Base-by-base conservation (phyloP, 2,113 vertebrate species). In the Strix aluco region DNA sequence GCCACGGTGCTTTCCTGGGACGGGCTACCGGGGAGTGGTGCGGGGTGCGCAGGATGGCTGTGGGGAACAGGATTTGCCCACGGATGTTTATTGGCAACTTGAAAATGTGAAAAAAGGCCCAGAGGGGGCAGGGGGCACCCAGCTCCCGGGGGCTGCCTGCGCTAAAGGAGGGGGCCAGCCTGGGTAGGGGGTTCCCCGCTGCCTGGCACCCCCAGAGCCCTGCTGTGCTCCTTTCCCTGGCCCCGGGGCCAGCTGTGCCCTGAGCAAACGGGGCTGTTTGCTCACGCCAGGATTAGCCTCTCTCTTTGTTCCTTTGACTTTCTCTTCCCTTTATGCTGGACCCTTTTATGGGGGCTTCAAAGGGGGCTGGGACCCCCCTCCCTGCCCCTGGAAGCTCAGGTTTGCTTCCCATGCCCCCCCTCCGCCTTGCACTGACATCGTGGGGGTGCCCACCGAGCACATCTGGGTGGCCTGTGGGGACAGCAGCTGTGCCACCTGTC, bases 51-150 rank as follows among this genome's bases (percentile, higher is more conserved):
- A 9, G 25, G 79, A 82, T 4, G 15, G 44, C 44, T 30, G 9
- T 32, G 34, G 91, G 66, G 80, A 74, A 62, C 20, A 62, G 96
- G 98, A 97, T 98, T 98, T 98, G 97, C 96, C 97, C 97, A 83
- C 4, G 13, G 81, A 96, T 94, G 95, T 97, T 98, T 96, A 92
- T 97, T 97, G 97, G 97, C 86, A 58, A 97, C 97, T 98, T 91
- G 90, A 97, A 97, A 97, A 96, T 94, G 92, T 94, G 91, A 92
- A 90, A 88, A 94, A 94, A 25, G 21, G 47, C 22, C 70, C 4
- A 2, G 63, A 77, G 79, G 57, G 61, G 61, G 20, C 34, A 49
- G 34, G 67, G 75, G 27, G 19, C 57, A 71, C 51, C 17, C 62
- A 77, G 52, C 21, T 79, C 57, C 23, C 3, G 0, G 36, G 51